phyloP scores from a whole-genome alignment of 2,113 vertebrate genomes.

The Antigone vipio region DNA sequence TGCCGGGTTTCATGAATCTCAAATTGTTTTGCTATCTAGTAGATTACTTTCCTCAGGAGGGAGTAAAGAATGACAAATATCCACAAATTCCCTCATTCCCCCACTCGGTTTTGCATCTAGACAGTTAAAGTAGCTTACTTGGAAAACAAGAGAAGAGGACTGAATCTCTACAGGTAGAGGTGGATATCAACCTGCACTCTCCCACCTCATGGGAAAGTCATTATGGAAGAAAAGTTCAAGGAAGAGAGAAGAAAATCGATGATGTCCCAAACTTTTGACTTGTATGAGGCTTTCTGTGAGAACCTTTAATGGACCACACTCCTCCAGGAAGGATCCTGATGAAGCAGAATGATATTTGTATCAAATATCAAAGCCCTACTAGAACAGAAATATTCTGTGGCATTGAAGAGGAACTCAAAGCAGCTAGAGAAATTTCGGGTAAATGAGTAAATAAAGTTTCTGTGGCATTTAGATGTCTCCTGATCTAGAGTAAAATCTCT shows the following conservation, averaged over 20 bases:
- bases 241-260: neutral
- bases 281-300: neutral
- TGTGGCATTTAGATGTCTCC: neutral
- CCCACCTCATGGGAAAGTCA: neutral
- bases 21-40: conserved; percentile 62
- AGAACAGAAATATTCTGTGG: neutral
- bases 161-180: neutral
- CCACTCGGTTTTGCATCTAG: neutral
- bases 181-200: neutral
- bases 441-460: neutral
- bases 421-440: neutral
- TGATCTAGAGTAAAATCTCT: neutral
- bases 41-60: conserved; percentile 41
- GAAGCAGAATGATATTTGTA: neutral
- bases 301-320: neutral
- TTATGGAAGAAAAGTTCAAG: neutral
- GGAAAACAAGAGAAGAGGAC: neutral
- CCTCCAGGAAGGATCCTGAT: neutral
- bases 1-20: conserved; percentile 35
- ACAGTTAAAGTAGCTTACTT: neutral
- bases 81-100: neutral
- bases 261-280: neutral
- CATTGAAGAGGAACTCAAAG: neutral
- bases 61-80: conserved; percentile 17
- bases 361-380: neutral